Evolutionary conservation across 2,113 vertebrate species (phyloP).

Genomic region (Chlorodrepanis virens): DNA sequence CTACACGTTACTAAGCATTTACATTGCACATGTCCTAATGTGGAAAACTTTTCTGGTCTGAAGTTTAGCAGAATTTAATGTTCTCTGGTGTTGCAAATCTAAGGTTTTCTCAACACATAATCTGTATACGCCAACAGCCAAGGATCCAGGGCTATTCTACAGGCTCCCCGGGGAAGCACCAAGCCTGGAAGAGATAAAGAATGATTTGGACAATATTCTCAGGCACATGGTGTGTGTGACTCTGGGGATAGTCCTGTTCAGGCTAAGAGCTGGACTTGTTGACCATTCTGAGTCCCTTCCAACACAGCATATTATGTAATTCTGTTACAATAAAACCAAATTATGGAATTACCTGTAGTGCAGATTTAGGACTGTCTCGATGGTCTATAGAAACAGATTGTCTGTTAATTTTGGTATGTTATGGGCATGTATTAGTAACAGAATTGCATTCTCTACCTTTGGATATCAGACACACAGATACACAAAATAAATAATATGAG

Average conservation of each 20-base stretch:
- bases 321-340: not conserved
- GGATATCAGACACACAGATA: not conserved
- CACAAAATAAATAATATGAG: not conserved
- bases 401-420: not conserved
- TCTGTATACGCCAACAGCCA: not conserved
- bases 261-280: not conserved
- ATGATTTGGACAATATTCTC: not conserved
- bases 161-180: not conserved
- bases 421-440: not conserved
- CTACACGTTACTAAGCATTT: not conserved
- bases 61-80: not conserved
- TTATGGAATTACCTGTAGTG: not conserved
- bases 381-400: not conserved
- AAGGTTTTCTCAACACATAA: not conserved
- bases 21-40: not conserved
- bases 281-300: not conserved
- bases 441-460: not conserved
- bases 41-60: not conserved
- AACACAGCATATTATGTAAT: not conserved
- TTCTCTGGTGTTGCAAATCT: not conserved
- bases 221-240: not conserved
- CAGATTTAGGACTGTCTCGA: not conserved
- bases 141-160: not conserved
- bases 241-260: no score
- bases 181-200: not conserved